Conservation (phyloP, 2,113 vertebrate species). For the Neofelis nebulosa region DNA sequence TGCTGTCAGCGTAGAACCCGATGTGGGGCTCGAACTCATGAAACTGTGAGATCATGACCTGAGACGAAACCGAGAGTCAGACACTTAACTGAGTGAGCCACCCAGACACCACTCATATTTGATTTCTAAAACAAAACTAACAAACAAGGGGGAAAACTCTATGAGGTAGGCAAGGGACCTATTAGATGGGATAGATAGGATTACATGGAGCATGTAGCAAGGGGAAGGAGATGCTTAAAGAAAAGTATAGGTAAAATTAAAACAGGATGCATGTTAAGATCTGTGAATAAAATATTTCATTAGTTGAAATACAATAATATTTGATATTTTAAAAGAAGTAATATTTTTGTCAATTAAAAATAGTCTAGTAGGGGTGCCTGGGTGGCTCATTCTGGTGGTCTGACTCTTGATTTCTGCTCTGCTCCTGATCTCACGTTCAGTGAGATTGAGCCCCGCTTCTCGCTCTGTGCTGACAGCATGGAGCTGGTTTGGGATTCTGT, state of each 20-base stretch:
- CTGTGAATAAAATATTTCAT: neutral
- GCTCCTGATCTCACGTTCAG: no score
- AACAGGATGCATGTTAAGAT: neutral
- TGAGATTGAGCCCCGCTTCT: no score
- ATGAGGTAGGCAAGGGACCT: neutral
- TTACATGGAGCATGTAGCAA: neutral
- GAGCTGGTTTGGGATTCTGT: no score
- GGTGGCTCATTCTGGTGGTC: no score
- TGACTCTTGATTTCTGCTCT: no score
- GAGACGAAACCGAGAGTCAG: no score
- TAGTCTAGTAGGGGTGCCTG: neutral
- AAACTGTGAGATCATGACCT: no score
- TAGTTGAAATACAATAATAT: neutral
- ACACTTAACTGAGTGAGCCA: no score
- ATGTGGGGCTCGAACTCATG: no score
- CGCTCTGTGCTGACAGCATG: no score
- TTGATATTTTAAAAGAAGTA: neutral
- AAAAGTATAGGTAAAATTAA: neutral
- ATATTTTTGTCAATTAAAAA: slow-evolving; percentile 21
- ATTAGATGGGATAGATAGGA: neutral
- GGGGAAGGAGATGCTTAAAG: neutral
- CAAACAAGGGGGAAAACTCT: neutral
- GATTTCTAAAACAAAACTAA: slow-evolving; percentile 39
- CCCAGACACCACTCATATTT: neutral
- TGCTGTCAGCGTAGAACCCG: no score